These are phyloP conservation scores for Sarcophaga bullata DNA, from an alignment of 1,140 invertebrate genomes.

Conservation along the genomic window DNA sequence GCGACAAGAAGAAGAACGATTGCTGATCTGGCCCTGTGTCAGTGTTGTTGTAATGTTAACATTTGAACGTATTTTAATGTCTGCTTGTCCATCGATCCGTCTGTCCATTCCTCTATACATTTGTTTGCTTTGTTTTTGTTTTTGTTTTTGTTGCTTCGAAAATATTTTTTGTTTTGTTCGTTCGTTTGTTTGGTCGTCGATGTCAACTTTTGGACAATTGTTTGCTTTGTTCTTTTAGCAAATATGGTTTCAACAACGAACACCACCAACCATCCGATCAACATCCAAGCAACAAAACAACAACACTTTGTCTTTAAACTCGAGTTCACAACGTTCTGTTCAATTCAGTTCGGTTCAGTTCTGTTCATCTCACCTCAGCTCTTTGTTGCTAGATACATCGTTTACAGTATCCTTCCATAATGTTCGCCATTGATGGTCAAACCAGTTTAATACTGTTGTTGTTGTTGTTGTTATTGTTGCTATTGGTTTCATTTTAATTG, in stretches of 20 bases:
- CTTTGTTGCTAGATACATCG: neutral
- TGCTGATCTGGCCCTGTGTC: neutral
- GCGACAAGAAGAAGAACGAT: neutral
- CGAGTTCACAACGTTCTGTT: too few relatives aligned
- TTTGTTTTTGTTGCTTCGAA: neutral
- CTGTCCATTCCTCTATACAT: neutral
- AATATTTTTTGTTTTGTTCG: neutral
- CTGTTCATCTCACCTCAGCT: neutral
- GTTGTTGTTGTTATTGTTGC: neutral
- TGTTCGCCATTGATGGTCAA: neutral
- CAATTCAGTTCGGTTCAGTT: neutral
- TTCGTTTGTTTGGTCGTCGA: neutral
- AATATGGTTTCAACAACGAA: neutral
- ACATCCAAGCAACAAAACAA: slow-evolving; percentile 3
- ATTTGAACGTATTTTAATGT: neutral
- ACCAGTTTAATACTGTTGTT: slow-evolving; percentile 1
- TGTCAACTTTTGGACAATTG: slow-evolving; percentile 31
- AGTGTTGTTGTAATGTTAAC: neutral
- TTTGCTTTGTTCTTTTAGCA: slow-evolving; percentile 37
- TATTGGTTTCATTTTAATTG: neutral
- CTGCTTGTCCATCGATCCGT: neutral
- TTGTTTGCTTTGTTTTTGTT: neutral
- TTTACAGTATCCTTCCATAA: neutral
- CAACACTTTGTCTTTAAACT: neutral
- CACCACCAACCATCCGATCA: neutral